Evolutionary conservation across 2,797 vertebrate genomes (phyloP).

Genomic region (Leptoclinus maculatus): DNA sequence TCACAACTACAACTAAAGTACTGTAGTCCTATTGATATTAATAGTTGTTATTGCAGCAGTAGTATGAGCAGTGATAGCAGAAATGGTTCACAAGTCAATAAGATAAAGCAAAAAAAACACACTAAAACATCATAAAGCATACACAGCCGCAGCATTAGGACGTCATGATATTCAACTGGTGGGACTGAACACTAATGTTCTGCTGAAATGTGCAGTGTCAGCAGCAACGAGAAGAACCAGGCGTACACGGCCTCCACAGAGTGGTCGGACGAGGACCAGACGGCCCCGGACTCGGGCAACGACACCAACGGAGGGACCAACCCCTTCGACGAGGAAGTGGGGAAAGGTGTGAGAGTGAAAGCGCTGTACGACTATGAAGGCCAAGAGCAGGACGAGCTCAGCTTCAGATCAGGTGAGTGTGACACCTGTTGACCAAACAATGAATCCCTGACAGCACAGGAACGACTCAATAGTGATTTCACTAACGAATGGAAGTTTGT

Average conservation of each 20-base stretch:
- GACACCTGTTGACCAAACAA: background rate
- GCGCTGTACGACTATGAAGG: constrained; percentile 97
- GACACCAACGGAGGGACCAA: constrained; percentile 92
- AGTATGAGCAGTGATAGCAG: background rate
- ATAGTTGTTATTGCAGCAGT: background rate
- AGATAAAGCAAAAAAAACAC: background rate
- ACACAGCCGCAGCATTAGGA: background rate
- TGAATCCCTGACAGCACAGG: background rate
- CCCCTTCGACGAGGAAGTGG: constrained; percentile 90
- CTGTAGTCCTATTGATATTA: background rate
- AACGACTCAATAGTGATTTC: background rate
- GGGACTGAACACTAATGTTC: background rate
- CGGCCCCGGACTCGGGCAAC: constrained; percentile 85
- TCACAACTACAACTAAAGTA: background rate
- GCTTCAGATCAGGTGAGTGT: constrained; percentile 91
- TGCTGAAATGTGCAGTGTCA: constrained; percentile 83
- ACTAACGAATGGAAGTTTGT: background rate
- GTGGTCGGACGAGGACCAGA: constrained; percentile 94
- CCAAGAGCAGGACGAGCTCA: constrained; percentile 97
- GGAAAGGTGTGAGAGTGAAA: constrained; percentile 89
- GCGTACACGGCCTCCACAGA: constrained; percentile 85
- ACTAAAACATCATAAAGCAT: too few species aligned
- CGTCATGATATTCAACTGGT: background rate
- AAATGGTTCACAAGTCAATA: background rate
- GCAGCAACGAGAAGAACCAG: constrained; percentile 94